Base-by-base conservation (phyloP, 92 coral and sea anemone species). In the Isaurus tuberculatus region DNA sequence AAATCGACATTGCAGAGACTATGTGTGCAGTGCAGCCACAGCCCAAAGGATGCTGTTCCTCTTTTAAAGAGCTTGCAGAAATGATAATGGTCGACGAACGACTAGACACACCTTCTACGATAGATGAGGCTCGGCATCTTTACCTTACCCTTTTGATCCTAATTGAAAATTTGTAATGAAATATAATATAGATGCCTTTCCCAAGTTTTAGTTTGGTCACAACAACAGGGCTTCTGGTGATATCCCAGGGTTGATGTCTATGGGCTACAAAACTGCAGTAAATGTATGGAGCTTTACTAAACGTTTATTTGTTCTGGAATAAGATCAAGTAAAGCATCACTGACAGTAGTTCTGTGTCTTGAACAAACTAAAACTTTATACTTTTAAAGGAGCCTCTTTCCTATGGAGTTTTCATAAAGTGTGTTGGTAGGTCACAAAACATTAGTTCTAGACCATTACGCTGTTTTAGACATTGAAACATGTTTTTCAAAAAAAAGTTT, bases 1-100 rank as follows among this genome's bases (percentile, higher is more conserved):
- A 86, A 25, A 69, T 86, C 70, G 85, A 69, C 63, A 67, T 86
- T 31, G 89, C 85, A 36, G 85, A 79, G 72, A 71, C 48, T 10
- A 84, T 88, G 85, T 55, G 66, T 30, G 34, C 73, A 61, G 58
- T 14, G n/a, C 63, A 42, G 28, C 73, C 84, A 32, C 81, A 83
- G 63, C 87, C 32, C 27, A 78, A 75, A 30, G 85, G 87, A 22
- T 66, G 84, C 71, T 81, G 70, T 51, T 65, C 79, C 28, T 14
- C n/a, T 73, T 87, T 87, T 28, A 71, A 48, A 34, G 85, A 86
- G 42, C 81, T 86, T 31, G 89, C 85, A 49, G 85, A 79, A 79
- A 78, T 60, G 70, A 79, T 70, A 40, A 86, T 86, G 85, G 80
- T 79, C 70, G 83, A 85, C 36, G 88, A 88, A 72, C 63, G 53